Conservation (phyloP, 2,888 invertebrate species). For the Metellina segmentata region DNA sequence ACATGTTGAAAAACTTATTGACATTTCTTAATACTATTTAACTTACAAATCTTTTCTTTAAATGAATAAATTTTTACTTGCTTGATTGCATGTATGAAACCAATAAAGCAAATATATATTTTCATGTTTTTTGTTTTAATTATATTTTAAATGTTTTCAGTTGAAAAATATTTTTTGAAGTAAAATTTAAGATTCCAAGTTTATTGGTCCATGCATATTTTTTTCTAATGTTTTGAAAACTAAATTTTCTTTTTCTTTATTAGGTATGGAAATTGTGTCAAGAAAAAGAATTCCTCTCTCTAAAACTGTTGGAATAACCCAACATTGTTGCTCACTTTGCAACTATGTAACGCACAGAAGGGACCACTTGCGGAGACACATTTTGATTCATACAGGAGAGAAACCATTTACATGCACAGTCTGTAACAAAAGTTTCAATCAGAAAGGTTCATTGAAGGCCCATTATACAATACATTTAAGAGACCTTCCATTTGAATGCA, state of each 20-base stretch:
- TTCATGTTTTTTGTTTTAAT: too few species aligned
- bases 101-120: too few species aligned
- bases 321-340: conserved; percentile 5
- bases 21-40: too few species aligned
- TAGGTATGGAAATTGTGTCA: not conserved
- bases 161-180: not conserved
- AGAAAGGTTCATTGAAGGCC: conserved; percentile 13
- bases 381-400: conserved; percentile 32
- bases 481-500: conserved; percentile 4
- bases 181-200: not conserved
- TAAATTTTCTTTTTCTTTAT: not conserved
- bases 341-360: conserved; percentile 2
- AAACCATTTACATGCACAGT: conserved; percentile 13
- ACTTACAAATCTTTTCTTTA: too few species aligned
- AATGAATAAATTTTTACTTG: too few species aligned
- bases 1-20: too few species aligned
- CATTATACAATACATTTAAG: conserved; percentile 10
- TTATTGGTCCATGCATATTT: not conserved
- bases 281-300: not conserved
- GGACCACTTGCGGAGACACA: conserved; percentile 12
- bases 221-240: not conserved
- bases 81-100: too few species aligned
- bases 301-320: not conserved
- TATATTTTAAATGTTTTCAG: not conserved
- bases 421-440: conserved; percentile 28